Evolutionary conservation across 2,888 invertebrate species (phyloP), one percentile per base, ranked within the genome.

Genomic region (Scelioninae gen. 2): DNA sequence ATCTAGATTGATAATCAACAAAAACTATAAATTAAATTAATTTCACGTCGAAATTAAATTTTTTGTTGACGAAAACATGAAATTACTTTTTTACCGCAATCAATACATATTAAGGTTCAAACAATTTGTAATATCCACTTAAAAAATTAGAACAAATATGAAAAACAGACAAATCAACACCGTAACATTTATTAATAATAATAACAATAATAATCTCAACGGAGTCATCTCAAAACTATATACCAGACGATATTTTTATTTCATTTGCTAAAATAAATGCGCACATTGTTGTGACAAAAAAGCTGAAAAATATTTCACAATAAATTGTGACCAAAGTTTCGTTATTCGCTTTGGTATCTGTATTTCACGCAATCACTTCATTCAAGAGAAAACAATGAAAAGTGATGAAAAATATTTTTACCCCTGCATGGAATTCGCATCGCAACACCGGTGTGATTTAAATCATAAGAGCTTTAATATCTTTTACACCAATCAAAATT

Each of bases 311-410:
- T 11, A 3, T 43, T 19, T 22, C 45, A 46, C 45, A 6, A 46
- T 25, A 46, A 46, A 15, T 46, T 46, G n/a, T 25, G 45, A 46
- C 11, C 45, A 13, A 25, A 25, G 28, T 25, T 25, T 25, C 25
- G 45, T 13, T 46, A 10, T 19, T 18, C 25, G 45, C 45, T 46
- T 46, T 46, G 45, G 28, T 25, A 25, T 46, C 45, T 45, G 31
- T 48, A 48, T 48, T 48, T 48, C 45, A 45, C 25, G 13, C 45
- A 45, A 45, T 45, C 45, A 25, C 45, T 45, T 45, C 25, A 31
- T 48, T 11, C 46, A 48, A 31, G 46, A 48, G 46, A 31, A 48
- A 48, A 48, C 46, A 48, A 48, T 48, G 46, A 48, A 48, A 48
- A 15, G 16, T 31, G 46, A 28, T 48, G 46, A 31, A 48, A 48